A percentile compares a stretch with the other conserved stretches of the same genome.
phyloP scores from a whole-genome alignment of 2,888 invertebrate genomes.

The Drosophila niveifrons region DNA sequence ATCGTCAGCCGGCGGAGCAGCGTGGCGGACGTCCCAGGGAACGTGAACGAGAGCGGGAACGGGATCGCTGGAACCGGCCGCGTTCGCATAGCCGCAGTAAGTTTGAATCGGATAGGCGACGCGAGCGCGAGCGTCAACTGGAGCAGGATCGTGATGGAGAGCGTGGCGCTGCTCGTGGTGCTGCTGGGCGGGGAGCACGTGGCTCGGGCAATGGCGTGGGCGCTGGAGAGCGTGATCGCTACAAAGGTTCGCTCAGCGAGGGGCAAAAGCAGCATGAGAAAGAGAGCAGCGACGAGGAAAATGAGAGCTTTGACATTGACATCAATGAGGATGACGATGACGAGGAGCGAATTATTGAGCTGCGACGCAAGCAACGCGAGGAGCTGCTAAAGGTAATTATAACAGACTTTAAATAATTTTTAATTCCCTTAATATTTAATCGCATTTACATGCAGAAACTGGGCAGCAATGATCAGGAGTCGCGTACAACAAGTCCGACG shows the following conservation, averaged over 20 bases:
- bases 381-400: slow-evolving; percentile 92
- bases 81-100: slow-evolving; percentile 85
- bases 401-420: not conserved
- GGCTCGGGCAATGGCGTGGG: slow-evolving; percentile 75
- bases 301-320: slow-evolving; percentile 90
- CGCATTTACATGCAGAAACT: slow-evolving; percentile 63
- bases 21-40: slow-evolving; percentile 53
- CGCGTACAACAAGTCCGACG: slow-evolving; percentile 53
- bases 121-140: slow-evolving; percentile 82
- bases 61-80: slow-evolving; percentile 78
- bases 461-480: slow-evolving; percentile 52
- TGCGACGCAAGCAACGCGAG: slow-evolving; percentile 94
- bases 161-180: slow-evolving; percentile 76
- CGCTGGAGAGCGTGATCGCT: slow-evolving; percentile 86
- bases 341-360: slow-evolving; percentile 96
- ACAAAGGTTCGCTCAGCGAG: slow-evolving; percentile 91
- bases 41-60: slow-evolving; percentile 32
- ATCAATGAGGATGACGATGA: slow-evolving; percentile 96
- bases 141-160: slow-evolving; percentile 85
- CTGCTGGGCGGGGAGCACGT: slow-evolving; percentile 76
- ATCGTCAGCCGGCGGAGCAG: slow-evolving; percentile 75
- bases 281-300: slow-evolving; percentile 88
- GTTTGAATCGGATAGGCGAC: slow-evolving; percentile 84
- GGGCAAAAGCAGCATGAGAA: slow-evolving; percentile 90
- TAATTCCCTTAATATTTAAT: not conserved